Evolutionary conservation across 2,888 invertebrate species (phyloP).

Genomic region (Biston betularia): DNA sequence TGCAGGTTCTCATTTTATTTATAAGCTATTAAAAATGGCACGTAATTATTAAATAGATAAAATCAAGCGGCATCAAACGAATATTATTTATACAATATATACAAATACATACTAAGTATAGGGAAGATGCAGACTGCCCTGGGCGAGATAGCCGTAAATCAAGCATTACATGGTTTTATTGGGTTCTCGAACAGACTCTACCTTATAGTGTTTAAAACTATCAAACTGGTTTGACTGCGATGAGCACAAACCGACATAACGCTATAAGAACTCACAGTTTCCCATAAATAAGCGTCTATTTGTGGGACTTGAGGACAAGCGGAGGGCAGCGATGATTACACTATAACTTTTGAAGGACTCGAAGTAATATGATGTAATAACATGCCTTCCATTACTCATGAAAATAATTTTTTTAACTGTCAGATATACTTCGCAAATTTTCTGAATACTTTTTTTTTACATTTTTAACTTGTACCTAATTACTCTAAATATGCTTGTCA

Average conservation of each 20-base stretch:
- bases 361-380: too few species aligned
- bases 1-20: slow-evolving; percentile 1
- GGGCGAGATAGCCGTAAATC: slow-evolving; percentile 45
- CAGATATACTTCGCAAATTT: too few species aligned
- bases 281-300: too few species aligned
- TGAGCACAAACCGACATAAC: slow-evolving; percentile 42
- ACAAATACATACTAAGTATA: too few species aligned
- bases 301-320: too few species aligned
- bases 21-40: slow-evolving; percentile 6
- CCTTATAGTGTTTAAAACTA: slow-evolving; percentile 48
- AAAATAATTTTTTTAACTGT: too few species aligned
- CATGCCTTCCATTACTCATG: too few species aligned
- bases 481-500: too few species aligned
- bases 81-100: slow-evolving; percentile 6
- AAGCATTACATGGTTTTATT: slow-evolving; percentile 52
- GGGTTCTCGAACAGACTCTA: slow-evolving; percentile 33
- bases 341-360: too few species aligned
- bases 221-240: slow-evolving; percentile 55
- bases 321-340: too few species aligned
- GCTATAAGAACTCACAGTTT: not conserved
- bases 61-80: not conserved
- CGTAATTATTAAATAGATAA: slow-evolving; percentile 16
- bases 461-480: too few species aligned
- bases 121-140: slow-evolving; percentile 11
- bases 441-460: too few species aligned